Evolutionary conservation across 1,140 invertebrate species (phyloP), one percentile per base, ranked within the genome.

Genomic region (Colletes latitarsis): DNA sequence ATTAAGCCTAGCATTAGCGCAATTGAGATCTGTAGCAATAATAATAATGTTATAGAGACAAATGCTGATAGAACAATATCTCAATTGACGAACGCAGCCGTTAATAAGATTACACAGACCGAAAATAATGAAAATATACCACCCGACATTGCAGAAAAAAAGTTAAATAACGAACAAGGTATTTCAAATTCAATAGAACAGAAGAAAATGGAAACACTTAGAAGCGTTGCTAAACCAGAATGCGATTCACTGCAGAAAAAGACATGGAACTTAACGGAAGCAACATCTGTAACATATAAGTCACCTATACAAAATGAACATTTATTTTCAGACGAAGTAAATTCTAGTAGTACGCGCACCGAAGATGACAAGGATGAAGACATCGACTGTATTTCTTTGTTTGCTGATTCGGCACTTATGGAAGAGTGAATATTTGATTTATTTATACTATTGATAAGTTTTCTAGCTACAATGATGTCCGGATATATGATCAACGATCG

Each of bases 371-470:
- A 79, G 14, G 15, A 55, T 5, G 14, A 76, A 3, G 73, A 77
- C 4, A 55, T 10, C 70, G 80, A 86, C 53, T 64, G 10, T 30
- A 83, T 86, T 70, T 85, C 77, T 52, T 62, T 86, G 21, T 82
- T 53, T 66, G 76, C 83, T 14, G 58, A 82, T 52, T 71, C 74
- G 58, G 12, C 57, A 2, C 52, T 83, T 19, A 57, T 69, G 1
- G 10, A 57, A 52, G 19, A 62, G 85, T 86, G 83, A 85, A 73
- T 74, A 70, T 49, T 57, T 64, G 64, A 30, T 43, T 68, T 43
- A 12, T 43, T 60, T 60, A 8, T 8, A 57, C 6, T 41, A 30
- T 69, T 55, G 10, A 12, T 30, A 15, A 30, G 14, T 14, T 46
- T 6, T 46, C 9, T 46, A 46, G 9, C 43, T 46, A 30, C 30